phyloP scores from a whole-genome alignment of 1,140 invertebrate species.

The Proales similis region DNA sequence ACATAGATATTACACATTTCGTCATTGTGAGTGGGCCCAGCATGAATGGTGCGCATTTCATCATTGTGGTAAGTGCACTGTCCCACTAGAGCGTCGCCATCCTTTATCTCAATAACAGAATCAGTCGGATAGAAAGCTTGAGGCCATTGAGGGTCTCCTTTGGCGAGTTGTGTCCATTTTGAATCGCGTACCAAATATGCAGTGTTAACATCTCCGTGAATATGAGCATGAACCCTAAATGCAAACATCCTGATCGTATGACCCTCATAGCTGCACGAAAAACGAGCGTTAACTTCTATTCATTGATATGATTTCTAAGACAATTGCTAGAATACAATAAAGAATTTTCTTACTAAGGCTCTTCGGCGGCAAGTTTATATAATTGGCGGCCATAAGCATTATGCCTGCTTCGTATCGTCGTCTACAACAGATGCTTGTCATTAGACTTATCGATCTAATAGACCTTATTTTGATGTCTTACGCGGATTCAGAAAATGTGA shows the following conservation, averaged over 20 bases:
- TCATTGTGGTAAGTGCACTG: conserved; percentile 23
- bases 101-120: conserved; percentile 56
- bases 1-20: conserved; percentile 99
- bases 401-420: conserved; percentile 46
- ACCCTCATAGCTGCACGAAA: conserved; percentile 35
- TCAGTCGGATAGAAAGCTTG: conserved; percentile 85
- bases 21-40: conserved; percentile 69
- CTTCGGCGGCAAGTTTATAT: conserved; percentile 41
- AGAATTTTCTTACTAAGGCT: conserved; percentile 41
- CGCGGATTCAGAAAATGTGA: conserved; percentile 68
- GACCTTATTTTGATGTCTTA: no score
- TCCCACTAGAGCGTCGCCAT: conserved; percentile 67
- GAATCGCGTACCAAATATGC: conserved; percentile 70
- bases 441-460: no score
- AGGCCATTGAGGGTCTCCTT: conserved; percentile 81
- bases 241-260: conserved; percentile 30
- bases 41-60: background rate
- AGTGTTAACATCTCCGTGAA: conserved; percentile 62
- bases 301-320: background rate
- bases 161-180: conserved; percentile 55
- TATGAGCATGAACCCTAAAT: conserved; percentile 24
- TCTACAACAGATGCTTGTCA: no score
- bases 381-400: conserved; percentile 42
- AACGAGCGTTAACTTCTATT: conserved; percentile 16
- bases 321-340: background rate